Evolutionary conservation across 2,113 vertebrate genomes (phyloP).

Genomic region (Chlamydotis undulata): DNA sequence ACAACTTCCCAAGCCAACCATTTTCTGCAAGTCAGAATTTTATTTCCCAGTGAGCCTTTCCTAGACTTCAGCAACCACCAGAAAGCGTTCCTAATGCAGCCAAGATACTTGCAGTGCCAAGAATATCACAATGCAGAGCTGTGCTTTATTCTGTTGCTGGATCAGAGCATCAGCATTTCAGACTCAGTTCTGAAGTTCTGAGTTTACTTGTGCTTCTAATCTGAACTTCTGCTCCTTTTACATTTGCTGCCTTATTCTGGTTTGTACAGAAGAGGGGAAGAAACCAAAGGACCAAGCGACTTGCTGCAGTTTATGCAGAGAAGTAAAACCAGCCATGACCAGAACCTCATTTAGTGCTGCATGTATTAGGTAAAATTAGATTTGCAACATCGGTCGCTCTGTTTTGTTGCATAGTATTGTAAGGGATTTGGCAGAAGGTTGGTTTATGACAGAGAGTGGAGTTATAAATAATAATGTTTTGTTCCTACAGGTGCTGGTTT

Average conservation of each 20-base stretch:
- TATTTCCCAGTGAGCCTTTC: background rate
- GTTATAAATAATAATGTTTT: constrained; percentile 48
- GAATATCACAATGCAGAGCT: background rate
- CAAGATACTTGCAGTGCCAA: background rate
- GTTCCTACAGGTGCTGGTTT: constrained; percentile 17
- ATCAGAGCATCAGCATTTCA: background rate
- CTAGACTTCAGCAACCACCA: background rate
- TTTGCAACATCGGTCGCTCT: background rate
- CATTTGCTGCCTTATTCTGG: background rate
- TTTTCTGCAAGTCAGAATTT: background rate
- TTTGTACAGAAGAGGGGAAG: background rate
- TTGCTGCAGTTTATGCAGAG: background rate
- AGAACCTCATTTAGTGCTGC: background rate
- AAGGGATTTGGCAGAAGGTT: background rate
- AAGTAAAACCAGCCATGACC: background rate
- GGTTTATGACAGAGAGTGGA: background rate
- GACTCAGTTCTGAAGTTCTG: background rate
- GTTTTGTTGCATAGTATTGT: background rate
- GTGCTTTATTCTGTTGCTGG: background rate
- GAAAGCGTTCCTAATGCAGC: background rate
- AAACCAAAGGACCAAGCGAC: background rate
- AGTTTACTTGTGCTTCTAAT: background rate
- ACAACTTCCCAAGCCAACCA: background rate
- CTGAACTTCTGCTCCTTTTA: background rate
- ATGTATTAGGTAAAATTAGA: background rate